A percentile compares a stretch with the other conserved stretches of the same genome.
Conservation (phyloP, 2,888 invertebrate genomes). For the Strigamia transsilvanica region DNA sequence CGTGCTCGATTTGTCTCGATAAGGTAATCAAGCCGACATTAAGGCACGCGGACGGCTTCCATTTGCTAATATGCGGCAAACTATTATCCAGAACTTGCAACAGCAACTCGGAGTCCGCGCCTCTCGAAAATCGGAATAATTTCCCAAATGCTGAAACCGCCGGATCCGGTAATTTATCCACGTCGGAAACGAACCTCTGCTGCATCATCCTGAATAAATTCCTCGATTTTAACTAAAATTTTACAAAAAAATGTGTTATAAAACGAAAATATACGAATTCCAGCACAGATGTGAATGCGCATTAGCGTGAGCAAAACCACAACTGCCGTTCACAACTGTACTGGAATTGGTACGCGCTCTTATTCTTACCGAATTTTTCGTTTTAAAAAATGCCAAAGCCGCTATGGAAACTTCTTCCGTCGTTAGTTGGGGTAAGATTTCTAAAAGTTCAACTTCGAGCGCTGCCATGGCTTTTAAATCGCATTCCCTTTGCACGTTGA, state of each 20-base stretch:
- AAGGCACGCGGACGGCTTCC: neutral
- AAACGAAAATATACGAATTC: neutral
- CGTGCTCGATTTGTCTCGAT: neutral
- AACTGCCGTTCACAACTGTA: too few relatives aligned
- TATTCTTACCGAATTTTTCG: neutral
- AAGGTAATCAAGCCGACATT: neutral
- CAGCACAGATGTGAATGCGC: too few relatives aligned
- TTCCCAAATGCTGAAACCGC: constrained; percentile 6
- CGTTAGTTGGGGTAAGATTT: neutral
- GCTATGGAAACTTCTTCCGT: constrained; percentile 5
- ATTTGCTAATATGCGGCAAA: neutral
- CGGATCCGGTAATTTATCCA: neutral
- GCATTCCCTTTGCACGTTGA: constrained; percentile 19
- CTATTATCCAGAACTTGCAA: neutral
- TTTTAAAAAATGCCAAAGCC: constrained; percentile 48
- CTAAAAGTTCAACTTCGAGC: neutral
- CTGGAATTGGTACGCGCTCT: too few relatives aligned
- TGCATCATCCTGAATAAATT: neutral
- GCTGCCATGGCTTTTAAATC: neutral
- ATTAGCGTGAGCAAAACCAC: too few relatives aligned
- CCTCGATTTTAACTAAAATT: neutral
- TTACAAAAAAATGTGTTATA: neutral
- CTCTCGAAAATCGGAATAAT: neutral
- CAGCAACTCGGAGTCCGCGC: neutral
- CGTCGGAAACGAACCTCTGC: neutral